Evolutionary conservation across 2,797 vertebrate genomes (phyloP).

Genomic region (Acipenser ruthenus): DNA sequence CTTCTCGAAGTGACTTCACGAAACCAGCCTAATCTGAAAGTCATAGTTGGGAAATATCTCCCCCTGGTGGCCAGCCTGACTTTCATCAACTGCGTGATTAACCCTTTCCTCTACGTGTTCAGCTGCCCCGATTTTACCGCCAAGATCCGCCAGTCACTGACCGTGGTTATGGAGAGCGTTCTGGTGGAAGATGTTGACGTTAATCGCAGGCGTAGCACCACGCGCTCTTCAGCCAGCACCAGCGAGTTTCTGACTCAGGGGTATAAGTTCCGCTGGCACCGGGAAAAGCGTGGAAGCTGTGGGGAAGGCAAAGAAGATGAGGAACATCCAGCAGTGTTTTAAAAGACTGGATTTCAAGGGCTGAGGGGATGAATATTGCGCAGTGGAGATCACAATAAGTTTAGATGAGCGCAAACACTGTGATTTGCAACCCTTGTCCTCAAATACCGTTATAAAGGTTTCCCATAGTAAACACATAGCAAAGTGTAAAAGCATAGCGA

Average conservation of each 20-base stretch:
- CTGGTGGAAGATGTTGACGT: slow-evolving; percentile 53
- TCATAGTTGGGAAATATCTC: neutral
- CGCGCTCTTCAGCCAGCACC: slow-evolving; percentile 15
- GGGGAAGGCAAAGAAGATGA: neutral
- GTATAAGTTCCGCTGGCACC: fast-evolving
- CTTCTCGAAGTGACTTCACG: slow-evolving; percentile 31
- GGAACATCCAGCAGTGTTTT: slow-evolving; percentile 5
- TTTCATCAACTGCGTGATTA: slow-evolving; percentile 50
- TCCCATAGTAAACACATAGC: no score
- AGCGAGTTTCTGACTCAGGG: slow-evolving; percentile 13
- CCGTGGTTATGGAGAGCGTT: slow-evolving; percentile 50
- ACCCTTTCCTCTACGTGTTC: slow-evolving; percentile 54
- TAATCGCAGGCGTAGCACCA: slow-evolving; percentile 26
- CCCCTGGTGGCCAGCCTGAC: slow-evolving; percentile 29
- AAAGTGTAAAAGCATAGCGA: no score
- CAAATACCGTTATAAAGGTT: no score
- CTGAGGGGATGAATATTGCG: no score
- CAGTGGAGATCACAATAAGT: no score
- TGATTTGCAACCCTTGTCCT: no score
- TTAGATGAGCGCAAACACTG: no score
- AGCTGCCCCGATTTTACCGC: slow-evolving; percentile 49
- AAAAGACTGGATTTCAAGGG: no score
- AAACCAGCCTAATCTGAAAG: fast-evolving
- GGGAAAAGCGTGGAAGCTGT: neutral
- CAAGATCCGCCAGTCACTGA: slow-evolving; percentile 46